Percentiles rank a stretch among this genome's conserved stretches.
These are phyloP conservation scores for Scrobipalpa costella DNA, from an alignment of 2,888 invertebrate genomes.

Conservation along the genomic window DNA sequence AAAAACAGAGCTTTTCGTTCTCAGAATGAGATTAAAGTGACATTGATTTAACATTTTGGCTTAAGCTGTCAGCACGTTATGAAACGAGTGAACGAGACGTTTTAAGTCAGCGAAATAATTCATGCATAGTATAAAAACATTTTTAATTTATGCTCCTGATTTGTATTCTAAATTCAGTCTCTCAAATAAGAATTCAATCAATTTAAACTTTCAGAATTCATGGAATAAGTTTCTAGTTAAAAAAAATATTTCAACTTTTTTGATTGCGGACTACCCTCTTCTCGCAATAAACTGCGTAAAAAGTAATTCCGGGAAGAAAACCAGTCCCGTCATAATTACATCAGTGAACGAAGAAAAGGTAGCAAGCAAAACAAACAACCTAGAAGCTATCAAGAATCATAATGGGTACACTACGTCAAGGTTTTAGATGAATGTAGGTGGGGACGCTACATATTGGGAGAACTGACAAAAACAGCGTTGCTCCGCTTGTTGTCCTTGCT, in stretches of 20 bases:
- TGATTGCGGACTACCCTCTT: neutral
- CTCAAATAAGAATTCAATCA: neutral
- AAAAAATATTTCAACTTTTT: neutral
- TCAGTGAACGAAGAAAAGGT: neutral
- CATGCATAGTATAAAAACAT: neutral
- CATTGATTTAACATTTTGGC: constrained; percentile 32
- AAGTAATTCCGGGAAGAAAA: neutral
- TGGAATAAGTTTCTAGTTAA: neutral
- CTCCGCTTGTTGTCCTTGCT: no score
- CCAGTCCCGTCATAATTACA: constrained; percentile 3
- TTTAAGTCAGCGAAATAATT: constrained; percentile 10
- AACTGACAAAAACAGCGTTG: no score
- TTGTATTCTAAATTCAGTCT: neutral
- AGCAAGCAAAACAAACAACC: neutral
- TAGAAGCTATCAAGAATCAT: constrained; percentile 47
- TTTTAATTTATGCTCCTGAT: neutral
- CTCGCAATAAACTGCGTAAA: neutral
- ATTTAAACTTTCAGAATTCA: neutral
- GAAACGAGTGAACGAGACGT: constrained; percentile 16
- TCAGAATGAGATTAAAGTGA: constrained; percentile 23
- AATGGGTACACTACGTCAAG: no score
- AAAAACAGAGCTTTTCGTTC: constrained; percentile 22
- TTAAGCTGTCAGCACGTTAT: constrained; percentile 20
- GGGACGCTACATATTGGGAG: no score
- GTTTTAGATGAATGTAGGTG: no score